A percentile compares a stretch with the other conserved stretches of the same genome.
phyloP scores from a whole-genome alignment of 2,888 invertebrate species.

The Drosophila formosana region DNA sequence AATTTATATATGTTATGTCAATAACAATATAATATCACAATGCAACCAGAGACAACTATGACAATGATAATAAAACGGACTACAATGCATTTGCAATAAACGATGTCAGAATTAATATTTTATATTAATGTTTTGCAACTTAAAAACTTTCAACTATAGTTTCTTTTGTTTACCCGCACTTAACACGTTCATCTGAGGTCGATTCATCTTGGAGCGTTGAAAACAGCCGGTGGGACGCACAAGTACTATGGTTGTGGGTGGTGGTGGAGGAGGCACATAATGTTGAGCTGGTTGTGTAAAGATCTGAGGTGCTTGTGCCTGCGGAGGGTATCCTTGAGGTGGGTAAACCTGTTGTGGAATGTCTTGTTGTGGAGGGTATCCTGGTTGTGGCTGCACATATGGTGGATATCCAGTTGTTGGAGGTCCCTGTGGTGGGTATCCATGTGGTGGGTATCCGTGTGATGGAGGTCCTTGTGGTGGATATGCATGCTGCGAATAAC shows the following conservation, averaged over 20 bases:
- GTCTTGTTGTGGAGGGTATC: conserved; percentile 16
- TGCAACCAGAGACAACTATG: too few relatives aligned
- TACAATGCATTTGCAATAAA: too few relatives aligned
- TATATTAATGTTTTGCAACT: too few relatives aligned
- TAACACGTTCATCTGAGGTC: conserved; percentile 52
- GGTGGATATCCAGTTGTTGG: conserved; percentile 26
- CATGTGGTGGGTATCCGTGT: conserved; percentile 25
- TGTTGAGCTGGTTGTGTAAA: conserved; percentile 33
- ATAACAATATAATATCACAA: too few relatives aligned
- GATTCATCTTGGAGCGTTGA: conserved; percentile 40
- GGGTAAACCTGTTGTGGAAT: conserved; percentile 14
- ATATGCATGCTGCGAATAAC: conserved; percentile 4
- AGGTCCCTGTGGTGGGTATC: conserved; percentile 9
- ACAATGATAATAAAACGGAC: too few relatives aligned
- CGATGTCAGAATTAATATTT: too few relatives aligned
- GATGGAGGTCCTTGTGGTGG: conserved; percentile 3
- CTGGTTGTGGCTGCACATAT: conserved; percentile 37
- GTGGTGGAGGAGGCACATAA: conserved; percentile 10
- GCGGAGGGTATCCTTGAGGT: neutral
- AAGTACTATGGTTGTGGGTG: conserved; percentile 28
- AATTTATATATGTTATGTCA: too few relatives aligned
- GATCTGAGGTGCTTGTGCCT: conserved; percentile 13
- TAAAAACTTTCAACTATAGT: too few relatives aligned
- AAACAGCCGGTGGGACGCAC: conserved; percentile 42
- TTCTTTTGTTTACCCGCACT: conserved; percentile 43